A percentile compares a stretch with the other conserved stretches of the same genome.
phyloP scores from a whole-genome alignment of 2,888 invertebrate species.

The Lumbricus terrestris region DNA sequence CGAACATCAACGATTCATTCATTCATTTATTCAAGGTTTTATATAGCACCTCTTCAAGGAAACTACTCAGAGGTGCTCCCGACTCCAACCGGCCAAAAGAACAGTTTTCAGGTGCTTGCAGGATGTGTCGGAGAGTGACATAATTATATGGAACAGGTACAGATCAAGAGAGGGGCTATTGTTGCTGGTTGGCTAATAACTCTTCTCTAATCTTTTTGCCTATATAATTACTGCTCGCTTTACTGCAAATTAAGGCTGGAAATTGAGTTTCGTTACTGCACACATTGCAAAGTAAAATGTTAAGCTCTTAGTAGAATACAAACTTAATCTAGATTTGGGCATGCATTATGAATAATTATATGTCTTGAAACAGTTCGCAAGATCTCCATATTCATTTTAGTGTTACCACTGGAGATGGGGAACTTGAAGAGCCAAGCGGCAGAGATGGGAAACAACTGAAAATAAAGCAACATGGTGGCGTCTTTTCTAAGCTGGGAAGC shows the following conservation, averaged over 20 bases:
- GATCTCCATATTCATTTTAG: background rate
- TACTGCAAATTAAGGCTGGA: too few species aligned
- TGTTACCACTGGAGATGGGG: background rate
- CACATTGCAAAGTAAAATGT: background rate
- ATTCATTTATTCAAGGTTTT: too few species aligned
- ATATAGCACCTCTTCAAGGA: too few species aligned
- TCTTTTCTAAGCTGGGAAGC: constrained; percentile 52
- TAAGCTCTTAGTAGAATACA: background rate
- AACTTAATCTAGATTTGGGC: background rate
- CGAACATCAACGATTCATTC: background rate
- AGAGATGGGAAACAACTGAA: background rate
- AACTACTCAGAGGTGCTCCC: too few species aligned
- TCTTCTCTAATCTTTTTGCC: too few species aligned
- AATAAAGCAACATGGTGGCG: constrained; percentile 29
- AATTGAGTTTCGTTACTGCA: background rate
- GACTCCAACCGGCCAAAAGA: too few species aligned
- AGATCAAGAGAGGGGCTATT: too few species aligned
- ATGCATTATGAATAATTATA: background rate
- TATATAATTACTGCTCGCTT: too few species aligned
- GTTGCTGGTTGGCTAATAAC: too few species aligned
- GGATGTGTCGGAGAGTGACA: too few species aligned
- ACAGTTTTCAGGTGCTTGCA: too few species aligned
- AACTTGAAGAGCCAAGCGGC: background rate
- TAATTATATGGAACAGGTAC: background rate
- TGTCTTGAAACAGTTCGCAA: background rate